Evolutionary conservation across 37 sponge, comb jelly and placozoan species (phyloP), one percentile per base, ranked within the genome.

Genomic region (Cliona cf. orientalis): DNA sequence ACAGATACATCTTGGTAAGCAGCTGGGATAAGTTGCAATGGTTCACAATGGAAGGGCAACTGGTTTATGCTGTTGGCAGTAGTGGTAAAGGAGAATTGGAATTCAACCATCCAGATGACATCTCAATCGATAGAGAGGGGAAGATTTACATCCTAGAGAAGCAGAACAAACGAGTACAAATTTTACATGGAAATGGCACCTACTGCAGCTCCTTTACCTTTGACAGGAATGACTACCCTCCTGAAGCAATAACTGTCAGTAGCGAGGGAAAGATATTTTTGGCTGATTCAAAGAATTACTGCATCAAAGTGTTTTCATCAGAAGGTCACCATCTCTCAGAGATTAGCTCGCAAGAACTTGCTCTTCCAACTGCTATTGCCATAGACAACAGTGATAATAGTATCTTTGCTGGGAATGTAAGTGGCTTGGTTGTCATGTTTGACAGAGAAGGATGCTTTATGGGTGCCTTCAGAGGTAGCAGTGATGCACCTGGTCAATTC

Each of bases 1-100:
- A 58, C 14, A 77, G 62, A 23, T 11, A 62, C 64, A 77, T 77
- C 34, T 1, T 77, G 21, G 78, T 77, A 43, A 60, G 62, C 33
- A 61, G 60, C 62, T 41, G 37, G 44, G 42, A 77, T 31, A 65
- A 65, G 6, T 36, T 65, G 3, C 66, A 65, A 36, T 65, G 66
- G 66, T 65, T 65, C 6, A 65, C 66, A 4, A 34, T 65, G 6
- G 19, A 26, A 29, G 66, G 66, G 35, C 33, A 65, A 11, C 59
- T 75, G 58, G 75, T 56, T 2, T 75, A 55, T 37, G 58, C 58
- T 33, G 36, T 65, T 65, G 66, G 66, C 32, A 65, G 66, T 36
- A 5, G 36, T 34, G 66, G 66, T 21, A 65, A 33, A 3, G 35
- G 34, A 3, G 66, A 29, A 7, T 34, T 65, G 66, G 66, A 65